Percentiles rank a stretch among this genome's conserved stretches.
phyloP scores from a whole-genome alignment of 2,888 invertebrate genomes.

The Esperia sulphurella region DNA sequence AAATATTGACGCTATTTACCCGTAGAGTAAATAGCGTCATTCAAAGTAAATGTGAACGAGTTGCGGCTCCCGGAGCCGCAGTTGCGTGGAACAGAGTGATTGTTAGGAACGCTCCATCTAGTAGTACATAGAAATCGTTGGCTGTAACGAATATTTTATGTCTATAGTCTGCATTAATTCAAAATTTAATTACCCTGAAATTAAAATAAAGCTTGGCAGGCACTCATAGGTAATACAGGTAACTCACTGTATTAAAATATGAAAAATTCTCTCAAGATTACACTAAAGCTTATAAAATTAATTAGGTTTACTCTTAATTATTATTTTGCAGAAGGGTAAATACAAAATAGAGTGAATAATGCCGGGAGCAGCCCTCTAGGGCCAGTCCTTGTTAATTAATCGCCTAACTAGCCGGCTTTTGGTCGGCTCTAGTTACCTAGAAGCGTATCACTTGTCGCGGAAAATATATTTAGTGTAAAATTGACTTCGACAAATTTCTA shows the following conservation, averaged over 20 bases:
- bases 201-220: not conserved
- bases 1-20: too few species aligned
- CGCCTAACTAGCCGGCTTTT: constrained; percentile 39
- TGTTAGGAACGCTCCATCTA: too few species aligned
- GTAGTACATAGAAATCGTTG: too few species aligned
- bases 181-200: not conserved
- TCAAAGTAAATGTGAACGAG: too few species aligned
- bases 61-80: too few species aligned
- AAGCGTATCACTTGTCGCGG: constrained; percentile 30
- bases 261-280: constrained; percentile 32
- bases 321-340: constrained; percentile 49
- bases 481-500: too few species aligned
- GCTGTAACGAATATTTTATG: too few species aligned
- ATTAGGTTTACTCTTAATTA: constrained; percentile 52
- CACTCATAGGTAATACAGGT: not conserved
- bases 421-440: constrained; percentile 31
- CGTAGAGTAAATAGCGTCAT: too few species aligned
- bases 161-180: too few species aligned
- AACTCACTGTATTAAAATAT: constrained; percentile 19
- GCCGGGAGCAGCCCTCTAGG: constrained; percentile 39
- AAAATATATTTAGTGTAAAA: constrained; percentile 9
- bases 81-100: too few species aligned
- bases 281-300: constrained; percentile 40
- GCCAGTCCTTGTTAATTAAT: constrained; percentile 55
- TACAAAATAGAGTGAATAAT: constrained; percentile 46